Conservation (phyloP, 2,888 invertebrate genomes). For the Deilephila porcellus region DNA sequence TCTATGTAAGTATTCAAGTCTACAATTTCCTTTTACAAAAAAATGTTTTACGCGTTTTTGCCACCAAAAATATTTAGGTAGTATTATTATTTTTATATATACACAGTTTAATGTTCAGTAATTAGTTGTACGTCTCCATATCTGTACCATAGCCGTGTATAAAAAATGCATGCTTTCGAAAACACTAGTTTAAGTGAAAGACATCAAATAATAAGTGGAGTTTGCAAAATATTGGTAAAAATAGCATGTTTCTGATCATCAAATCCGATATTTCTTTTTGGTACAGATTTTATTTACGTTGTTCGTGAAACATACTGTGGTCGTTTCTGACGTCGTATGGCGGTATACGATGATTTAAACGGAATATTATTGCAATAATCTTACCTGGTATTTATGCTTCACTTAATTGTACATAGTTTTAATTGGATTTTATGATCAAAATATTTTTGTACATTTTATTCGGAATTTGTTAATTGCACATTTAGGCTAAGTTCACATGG, state of each 20-base stretch:
- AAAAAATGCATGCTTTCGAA: too few species aligned
- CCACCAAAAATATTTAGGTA: slow-evolving; percentile 19
- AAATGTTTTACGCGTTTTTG: slow-evolving; percentile 26
- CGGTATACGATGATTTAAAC: not conserved
- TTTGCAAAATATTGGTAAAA: too few species aligned
- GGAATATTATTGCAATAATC: too few species aligned
- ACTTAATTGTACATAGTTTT: too few species aligned
- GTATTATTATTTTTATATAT: slow-evolving; percentile 20
- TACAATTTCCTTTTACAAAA: slow-evolving; percentile 4
- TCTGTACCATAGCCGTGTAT: not conserved
- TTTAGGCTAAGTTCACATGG: too few species aligned
- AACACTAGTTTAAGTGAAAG: too few species aligned
- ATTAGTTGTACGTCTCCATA: not conserved
- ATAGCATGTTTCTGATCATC: too few species aligned
- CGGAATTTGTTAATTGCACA: not conserved
- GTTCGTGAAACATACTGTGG: not conserved
- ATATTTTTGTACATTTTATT: not conserved
- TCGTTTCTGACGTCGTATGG: not conserved
- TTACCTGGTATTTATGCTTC: too few species aligned
- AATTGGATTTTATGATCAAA: too few species aligned
- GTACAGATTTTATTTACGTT: not conserved
- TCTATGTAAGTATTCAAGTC: slow-evolving; percentile 55
- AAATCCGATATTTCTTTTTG: not conserved
- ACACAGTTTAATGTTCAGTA: not conserved
- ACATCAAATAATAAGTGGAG: too few species aligned